Evolutionary conservation across 1,140 invertebrate species (phyloP), one percentile per base, ranked within the genome.

Genomic region (Brachionus angularis): DNA sequence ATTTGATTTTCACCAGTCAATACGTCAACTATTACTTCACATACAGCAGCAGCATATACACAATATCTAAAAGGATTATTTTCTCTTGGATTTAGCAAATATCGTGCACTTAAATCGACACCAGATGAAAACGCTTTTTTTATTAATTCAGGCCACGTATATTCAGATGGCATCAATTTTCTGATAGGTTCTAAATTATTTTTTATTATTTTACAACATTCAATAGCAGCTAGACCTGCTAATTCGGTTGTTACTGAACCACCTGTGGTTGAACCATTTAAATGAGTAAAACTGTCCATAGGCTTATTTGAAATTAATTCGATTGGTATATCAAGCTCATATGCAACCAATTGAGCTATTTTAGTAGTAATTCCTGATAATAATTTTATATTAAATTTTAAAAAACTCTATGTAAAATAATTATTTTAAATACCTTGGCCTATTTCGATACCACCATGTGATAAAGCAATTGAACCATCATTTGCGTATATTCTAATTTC

Each of bases 401-500:
- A n/a, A n/a, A n/a, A n/a, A n/a, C n/a, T n/a, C n/a, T n/a, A n/a
- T n/a, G n/a, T n/a, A n/a, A n/a, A n/a, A n/a, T n/a, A n/a, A n/a
- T n/a, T n/a, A n/a, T n/a, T n/a, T n/a, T 87, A 89, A 50, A 92
- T 58, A 1, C 91, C 90, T 84, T 92, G 90, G 8, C 90, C 91
- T 80, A 88, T 88, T 85, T 93, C 90, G 44, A 90, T 86, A 31
- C 89, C 89, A 52, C 87, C 88, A 76, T 91, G 89, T 12, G 84
- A 83, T 36, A 92, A 82, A 0, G 85, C 83, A 1, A 92, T 88
- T 0, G 87, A 87, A 12, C 89, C 89, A 82, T 91, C 90, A 1
- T 80, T 79, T 36, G 87, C 86, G 77, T 87, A 89, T 71, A 92
- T 85, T 3, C 87, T 86, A 1, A 91, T 84, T 18, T 87, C 79